Percentiles rank a stretch among this genome's conserved stretches.
These are phyloP conservation scores for Batillaria attramentaria DNA, from an alignment of 1,140 invertebrate genomes.

Conservation along the genomic window DNA sequence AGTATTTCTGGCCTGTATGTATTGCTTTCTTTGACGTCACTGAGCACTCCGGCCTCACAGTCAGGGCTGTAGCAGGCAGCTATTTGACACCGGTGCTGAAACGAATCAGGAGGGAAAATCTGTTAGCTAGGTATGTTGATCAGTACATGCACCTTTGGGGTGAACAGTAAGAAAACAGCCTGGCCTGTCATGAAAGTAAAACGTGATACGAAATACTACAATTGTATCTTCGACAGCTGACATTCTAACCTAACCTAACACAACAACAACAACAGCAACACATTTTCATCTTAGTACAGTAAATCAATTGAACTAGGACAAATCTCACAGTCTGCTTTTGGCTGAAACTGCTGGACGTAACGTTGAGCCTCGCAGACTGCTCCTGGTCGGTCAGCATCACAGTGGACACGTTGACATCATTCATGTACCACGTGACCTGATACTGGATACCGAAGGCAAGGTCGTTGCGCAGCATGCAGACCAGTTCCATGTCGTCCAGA, in stretches of 20 bases:
- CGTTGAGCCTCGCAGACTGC: neutral
- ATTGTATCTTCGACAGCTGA: too few relatives aligned
- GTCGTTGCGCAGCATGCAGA: slow-evolving; percentile 30
- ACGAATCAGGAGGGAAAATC: too few relatives aligned
- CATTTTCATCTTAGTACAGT: too few relatives aligned
- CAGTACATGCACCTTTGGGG: too few relatives aligned
- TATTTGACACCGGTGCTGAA: slow-evolving; percentile 33
- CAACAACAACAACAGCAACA: too few relatives aligned
- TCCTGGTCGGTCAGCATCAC: slow-evolving; percentile 8
- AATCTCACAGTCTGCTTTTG: slow-evolving; percentile 15
- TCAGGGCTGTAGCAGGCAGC: slow-evolving; percentile 40
- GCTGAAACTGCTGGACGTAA: slow-evolving; percentile 19
- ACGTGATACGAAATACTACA: too few relatives aligned
- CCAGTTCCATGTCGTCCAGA: slow-evolving; percentile 34
- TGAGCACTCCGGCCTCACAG: slow-evolving; percentile 22
- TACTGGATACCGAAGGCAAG: slow-evolving; percentile 38
- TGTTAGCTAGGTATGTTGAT: too few relatives aligned
- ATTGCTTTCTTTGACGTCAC: slow-evolving; percentile 30
- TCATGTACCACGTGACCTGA: slow-evolving; percentile 41
- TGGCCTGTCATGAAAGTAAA: too few relatives aligned
- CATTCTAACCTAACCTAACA: too few relatives aligned
- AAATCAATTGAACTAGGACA: too few relatives aligned
- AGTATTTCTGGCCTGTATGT: slow-evolving; percentile 40
- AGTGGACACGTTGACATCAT: slow-evolving; percentile 21
- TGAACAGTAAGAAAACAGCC: too few relatives aligned